Conservation (phyloP, 2,888 invertebrate species). For the Caenorhabditis afra region DNA sequence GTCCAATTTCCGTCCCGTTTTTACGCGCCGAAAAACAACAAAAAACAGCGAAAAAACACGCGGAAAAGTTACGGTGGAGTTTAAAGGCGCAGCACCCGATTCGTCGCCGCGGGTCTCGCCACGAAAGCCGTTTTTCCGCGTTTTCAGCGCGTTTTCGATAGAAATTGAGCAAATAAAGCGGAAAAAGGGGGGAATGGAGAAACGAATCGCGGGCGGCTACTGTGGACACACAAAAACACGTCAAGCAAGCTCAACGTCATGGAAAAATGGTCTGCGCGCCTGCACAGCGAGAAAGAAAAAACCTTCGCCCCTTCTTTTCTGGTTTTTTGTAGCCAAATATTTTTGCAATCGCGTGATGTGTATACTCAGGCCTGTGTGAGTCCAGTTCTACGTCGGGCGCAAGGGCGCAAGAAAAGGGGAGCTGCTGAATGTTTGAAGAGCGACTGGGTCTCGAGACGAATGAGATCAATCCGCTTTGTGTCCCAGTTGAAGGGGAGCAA, state of each 20-base stretch:
- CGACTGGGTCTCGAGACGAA: conserved; percentile 45
- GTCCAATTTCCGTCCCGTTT: no score
- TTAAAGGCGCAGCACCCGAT: conserved; percentile 5
- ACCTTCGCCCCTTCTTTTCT: conserved; percentile 44
- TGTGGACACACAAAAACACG: background rate
- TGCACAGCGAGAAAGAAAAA: conserved; percentile 29
- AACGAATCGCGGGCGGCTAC: no score
- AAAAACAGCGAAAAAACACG: conserved; percentile 18
- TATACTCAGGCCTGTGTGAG: conserved; percentile 51
- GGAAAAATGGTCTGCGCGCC: conserved; percentile 7
- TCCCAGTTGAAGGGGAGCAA: conserved; percentile 15
- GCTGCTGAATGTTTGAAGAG: conserved; percentile 48
- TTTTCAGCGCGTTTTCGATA: conserved; percentile 6
- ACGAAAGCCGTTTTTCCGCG: conserved; percentile 4
- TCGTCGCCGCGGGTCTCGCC: no score
- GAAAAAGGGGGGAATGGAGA: background rate
- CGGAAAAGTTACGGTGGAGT: conserved; percentile 21
- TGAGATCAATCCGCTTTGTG: conserved; percentile 23
- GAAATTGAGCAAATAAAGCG: conserved; percentile 2
- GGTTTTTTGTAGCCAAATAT: conserved; percentile 55
- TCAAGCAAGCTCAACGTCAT: conserved; percentile 1
- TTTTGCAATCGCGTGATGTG: conserved; percentile 56
- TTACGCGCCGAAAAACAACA: no score
- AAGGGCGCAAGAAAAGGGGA: conserved; percentile 28
- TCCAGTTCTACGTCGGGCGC: conserved; percentile 35